These are phyloP conservation scores for Trypoxylon attenuatum DNA, from an alignment of 2,888 invertebrate species.

Conservation along the genomic window DNA sequence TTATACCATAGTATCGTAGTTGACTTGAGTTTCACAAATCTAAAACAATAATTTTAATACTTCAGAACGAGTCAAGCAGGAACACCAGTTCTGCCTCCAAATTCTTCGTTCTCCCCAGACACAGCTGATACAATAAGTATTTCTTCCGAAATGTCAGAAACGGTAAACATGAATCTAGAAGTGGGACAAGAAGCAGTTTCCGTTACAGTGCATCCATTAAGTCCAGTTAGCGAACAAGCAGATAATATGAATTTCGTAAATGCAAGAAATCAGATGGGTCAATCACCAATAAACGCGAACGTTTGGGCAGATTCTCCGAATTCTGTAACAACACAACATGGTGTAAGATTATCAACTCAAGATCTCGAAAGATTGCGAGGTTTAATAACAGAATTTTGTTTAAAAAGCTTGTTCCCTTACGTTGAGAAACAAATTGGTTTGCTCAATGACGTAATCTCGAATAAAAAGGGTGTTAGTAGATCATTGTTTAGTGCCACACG, in stretches of 20 bases:
- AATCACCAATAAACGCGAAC: constrained; percentile 75
- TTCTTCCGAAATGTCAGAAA: constrained; percentile 64
- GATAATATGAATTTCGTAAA: constrained; percentile 42
- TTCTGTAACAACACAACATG: constrained; percentile 79
- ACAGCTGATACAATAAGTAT: constrained; percentile 62
- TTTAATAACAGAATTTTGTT: constrained; percentile 91
- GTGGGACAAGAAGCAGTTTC: constrained; percentile 76
- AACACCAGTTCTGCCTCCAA: constrained; percentile 67
- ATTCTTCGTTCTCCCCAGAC: constrained; percentile 66
- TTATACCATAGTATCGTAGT: no score
- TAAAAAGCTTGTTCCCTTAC: constrained; percentile 91
- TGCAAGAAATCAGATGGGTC: constrained; percentile 33
- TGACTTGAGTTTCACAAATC: no score
- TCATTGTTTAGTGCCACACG: constrained; percentile 96
- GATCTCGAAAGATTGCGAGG: constrained; percentile 91
- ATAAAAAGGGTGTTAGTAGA: constrained; percentile 94
- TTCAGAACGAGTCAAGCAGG: constrained; percentile 69
- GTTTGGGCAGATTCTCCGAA: constrained; percentile 78
- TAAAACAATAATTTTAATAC: background rate
- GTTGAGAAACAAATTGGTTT: constrained; percentile 91
- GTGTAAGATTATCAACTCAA: constrained; percentile 84
- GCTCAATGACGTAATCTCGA: constrained; percentile 86
- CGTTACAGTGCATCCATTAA: constrained; percentile 83
- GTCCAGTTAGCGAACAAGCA: constrained; percentile 79
- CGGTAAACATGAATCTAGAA: constrained; percentile 68